A percentile compares a stretch with the other conserved stretches of the same genome.
Evolutionary conservation across 2,113 vertebrate species (phyloP).

Genomic region (Ia io): DNA sequence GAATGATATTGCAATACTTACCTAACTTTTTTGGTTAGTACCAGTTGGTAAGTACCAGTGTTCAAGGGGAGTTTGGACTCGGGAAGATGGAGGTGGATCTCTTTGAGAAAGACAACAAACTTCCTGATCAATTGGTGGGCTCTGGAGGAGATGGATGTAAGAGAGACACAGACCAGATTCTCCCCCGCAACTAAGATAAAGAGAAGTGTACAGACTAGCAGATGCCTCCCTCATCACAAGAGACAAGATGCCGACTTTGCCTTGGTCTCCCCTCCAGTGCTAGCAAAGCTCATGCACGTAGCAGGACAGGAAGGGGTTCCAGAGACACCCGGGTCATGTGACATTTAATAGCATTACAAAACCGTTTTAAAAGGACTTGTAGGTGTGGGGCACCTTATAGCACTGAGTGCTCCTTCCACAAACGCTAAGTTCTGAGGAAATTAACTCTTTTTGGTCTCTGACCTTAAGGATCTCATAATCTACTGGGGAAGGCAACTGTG

Average conservation of each 20-base stretch:
- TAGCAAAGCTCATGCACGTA: background rate
- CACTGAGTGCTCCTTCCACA: background rate
- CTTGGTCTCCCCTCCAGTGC: background rate
- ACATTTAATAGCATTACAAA: background rate
- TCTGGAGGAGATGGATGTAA: background rate
- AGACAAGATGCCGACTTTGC: background rate
- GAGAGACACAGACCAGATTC: background rate
- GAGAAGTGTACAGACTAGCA: background rate
- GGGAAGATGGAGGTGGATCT: background rate
- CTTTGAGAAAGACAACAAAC: background rate
- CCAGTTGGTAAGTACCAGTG: background rate
- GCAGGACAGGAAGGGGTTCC: background rate
- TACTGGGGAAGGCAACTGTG: background rate
- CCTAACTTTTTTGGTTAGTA: background rate
- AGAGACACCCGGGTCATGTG: background rate
- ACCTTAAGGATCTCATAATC: background rate
- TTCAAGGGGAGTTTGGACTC: background rate
- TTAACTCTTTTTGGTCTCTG: constrained; percentile 8
- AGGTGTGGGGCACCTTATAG: background rate
- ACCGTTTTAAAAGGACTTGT: background rate
- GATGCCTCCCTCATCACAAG: background rate
- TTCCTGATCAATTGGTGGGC: background rate
- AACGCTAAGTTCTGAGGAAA: background rate
- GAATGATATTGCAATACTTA: background rate
- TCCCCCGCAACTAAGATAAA: background rate